Evolutionary conservation across 2,113 vertebrate species (phyloP), one percentile per base, ranked within the genome.

Genomic region (Chascanopsetta lugubris): DNA sequence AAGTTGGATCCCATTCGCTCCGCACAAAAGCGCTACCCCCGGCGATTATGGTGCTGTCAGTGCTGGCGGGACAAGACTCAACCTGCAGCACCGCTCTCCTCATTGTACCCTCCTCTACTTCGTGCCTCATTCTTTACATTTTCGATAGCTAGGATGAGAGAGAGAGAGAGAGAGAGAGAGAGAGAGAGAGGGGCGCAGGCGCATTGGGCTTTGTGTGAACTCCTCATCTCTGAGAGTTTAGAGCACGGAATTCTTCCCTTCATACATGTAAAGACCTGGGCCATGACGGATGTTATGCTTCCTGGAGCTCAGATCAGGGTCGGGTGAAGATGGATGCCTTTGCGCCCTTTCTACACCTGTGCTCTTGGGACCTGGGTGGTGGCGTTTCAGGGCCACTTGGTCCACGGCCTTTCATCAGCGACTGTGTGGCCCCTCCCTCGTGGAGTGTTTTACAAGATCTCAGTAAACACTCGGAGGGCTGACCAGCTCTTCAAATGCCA

Each of bases 161-260:
- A n/a, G n/a, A n/a, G n/a, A n/a, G n/a, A 88, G 91, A 88, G 84
- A 82, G 83, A 85, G 87, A 88, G 91, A 92, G 88, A 83, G 88
- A 86, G 71, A 68, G 79, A 58, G 77, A 58, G n/a, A 38, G 84
- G 62, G 69, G 79, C 79, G 85, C 79, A 90, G 88, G 86, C 61
- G 51, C 69, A 73, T 84, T 82, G 83, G 75, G 61, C 82, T 77
- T 90, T 90, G 84, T 89, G 80, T 36, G 66, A 62, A 59, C 22
- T 49, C 61, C 58, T 53, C 72, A 46, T 68, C 69, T 71, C 62
- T 45, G 48, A 42, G 72, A 81, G 69, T 17, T 76, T 72, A 46
- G 57, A 61, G 47, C 45, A 32, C 20, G 18, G 51, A 65, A 50
- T 49, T 77, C 56, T 69, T 38, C 43, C 56, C n/a, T 55, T 57